Percentiles rank a stretch among this genome's conserved stretches.
Evolutionary conservation across 2,888 invertebrate species (phyloP).

Genomic region (Trichopria drosophilae): DNA sequence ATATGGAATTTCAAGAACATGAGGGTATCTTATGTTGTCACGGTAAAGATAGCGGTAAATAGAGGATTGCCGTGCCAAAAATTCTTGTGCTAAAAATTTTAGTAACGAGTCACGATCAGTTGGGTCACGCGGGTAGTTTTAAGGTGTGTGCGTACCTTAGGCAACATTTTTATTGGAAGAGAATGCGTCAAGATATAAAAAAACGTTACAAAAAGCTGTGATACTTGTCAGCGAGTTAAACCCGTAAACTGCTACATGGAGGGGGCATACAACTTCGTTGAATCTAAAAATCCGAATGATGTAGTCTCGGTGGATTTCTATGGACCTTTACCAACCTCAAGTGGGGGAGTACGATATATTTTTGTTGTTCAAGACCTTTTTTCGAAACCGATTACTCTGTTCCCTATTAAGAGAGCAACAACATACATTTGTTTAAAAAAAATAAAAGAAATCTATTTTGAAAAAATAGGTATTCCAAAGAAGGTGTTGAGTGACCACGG

Average conservation of each 20-base stretch:
- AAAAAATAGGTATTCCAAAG: neutral
- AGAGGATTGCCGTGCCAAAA: neutral
- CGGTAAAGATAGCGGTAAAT: neutral
- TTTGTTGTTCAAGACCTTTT: slow-evolving; percentile 1
- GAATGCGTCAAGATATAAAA: slow-evolving; percentile 3
- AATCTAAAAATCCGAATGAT: slow-evolving; percentile 4
- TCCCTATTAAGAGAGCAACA: no score
- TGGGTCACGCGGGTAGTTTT: slow-evolving; percentile 7
- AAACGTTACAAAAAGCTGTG: slow-evolving; percentile 1
- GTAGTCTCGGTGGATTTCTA: slow-evolving; percentile 7
- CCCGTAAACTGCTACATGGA: slow-evolving; percentile 8
- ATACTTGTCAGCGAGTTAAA: slow-evolving; percentile 9
- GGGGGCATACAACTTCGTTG: slow-evolving; percentile 1
- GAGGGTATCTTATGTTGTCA: slow-evolving; percentile 1
- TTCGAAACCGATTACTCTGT: slow-evolving; percentile 5
- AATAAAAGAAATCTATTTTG: slow-evolving; percentile 1
- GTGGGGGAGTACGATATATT: neutral
- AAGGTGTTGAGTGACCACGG: no score
- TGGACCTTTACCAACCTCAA: neutral
- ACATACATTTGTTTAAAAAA: neutral
- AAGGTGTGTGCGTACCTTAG: neutral
- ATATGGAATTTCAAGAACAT: neutral
- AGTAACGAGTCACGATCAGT: neutral
- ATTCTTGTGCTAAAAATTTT: no score
- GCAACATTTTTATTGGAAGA: no score